phyloP scores from a whole-genome alignment of 2,888 invertebrate genomes.

The Myopa tessellatipennis region DNA sequence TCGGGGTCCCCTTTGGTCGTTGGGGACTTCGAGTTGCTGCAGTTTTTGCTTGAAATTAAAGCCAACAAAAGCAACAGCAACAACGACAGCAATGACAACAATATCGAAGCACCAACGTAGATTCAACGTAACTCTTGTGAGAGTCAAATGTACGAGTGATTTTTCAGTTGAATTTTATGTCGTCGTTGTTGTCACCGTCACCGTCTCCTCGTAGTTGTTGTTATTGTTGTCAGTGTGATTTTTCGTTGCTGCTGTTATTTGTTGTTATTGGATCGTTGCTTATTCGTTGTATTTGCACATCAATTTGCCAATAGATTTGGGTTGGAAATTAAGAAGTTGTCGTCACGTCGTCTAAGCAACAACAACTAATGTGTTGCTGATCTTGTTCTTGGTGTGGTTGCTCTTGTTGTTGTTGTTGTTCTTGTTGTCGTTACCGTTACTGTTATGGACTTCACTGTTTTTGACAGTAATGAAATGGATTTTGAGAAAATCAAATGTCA shows the following conservation, averaged over 20 bases:
- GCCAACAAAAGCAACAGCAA: constrained; percentile 17
- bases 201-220: not conserved
- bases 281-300: not conserved
- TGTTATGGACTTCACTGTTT: not conserved
- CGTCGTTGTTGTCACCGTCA: not conserved
- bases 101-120: not conserved
- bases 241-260: not conserved
- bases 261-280: constrained; percentile 5
- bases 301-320: constrained; percentile 19
- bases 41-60: constrained; percentile 21
- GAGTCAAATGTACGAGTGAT: no score
- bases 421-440: no score
- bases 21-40: not conserved
- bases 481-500: no score
- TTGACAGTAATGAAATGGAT: no score
- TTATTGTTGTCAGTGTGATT: not conserved
- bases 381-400: not conserved
- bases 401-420: not conserved
- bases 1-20: no score
- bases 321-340: constrained; percentile 19
- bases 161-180: no score
- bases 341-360: not conserved
- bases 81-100: constrained; percentile 1
- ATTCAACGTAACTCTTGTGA: not conserved
- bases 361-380: not conserved